Evolutionary conservation across 92 coral and sea anemone species (phyloP), one percentile per base, ranked within the genome.

Genomic region (Metridium senile): DNA sequence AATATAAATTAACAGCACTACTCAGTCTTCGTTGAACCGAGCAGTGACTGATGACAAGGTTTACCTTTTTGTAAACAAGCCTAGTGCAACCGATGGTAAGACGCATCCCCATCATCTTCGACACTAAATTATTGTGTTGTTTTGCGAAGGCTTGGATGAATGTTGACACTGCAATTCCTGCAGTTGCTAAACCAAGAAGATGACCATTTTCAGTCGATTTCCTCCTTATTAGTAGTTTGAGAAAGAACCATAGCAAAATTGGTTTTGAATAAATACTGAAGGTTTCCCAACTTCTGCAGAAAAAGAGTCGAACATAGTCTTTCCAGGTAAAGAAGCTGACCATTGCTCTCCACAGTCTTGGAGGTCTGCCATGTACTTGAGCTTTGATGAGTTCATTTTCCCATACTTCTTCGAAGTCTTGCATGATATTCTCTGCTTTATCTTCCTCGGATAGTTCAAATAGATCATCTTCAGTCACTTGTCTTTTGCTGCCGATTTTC

Each of bases 301-400:
- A 46, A 23, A 53, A 28, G 34, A 78, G 18, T 11, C 23, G 0
- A 6, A 54, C 11, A 26, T 32, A 78, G 18, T 56, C 58, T 19
- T 33, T 52, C 13, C 33, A 18, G 54, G 67, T n/a, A 68, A 78
- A 35, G 22, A 68, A 65, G n/a, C 56, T 22, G 11, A 25, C 9
- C 68, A 78, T 33, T 27, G 74, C 75, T 68, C 49, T 52, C 83
- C 83, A 78, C 9, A 78, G 59, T 22, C 83, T 62, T n/a, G 83
- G 83, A 19, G 34, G 57, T 45, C 56, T 28, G 47, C 19, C 35
- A 1, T 32, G 25, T 3, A 18, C 19, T 26, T 34, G 19, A 9
- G 83, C 83, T 0, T 9, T 10, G 34, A 68, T 57, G 18, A 66
- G n/a, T 52, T 77, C 82, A 11, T 30, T 16, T 64, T 66, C 17